Evolutionary conservation across 1,140 invertebrate genomes (phyloP).

Genomic region (fruit fly (Drosophila melanogaster)): Release_6_plus_ISO1_MT NT_033777.3:26083001-26083500

Average conservation of each 20-base stretch:
- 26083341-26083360: slow-evolving; percentile 28
- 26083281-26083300: slow-evolving; percentile 39
- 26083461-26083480: slow-evolving; percentile 34
- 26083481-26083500: slow-evolving; percentile 74
- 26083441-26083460: slow-evolving; percentile 54
- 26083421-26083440: slow-evolving; percentile 16
- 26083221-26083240: slow-evolving; percentile 31
- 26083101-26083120: slow-evolving; percentile 77
- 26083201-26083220: slow-evolving; percentile 41
- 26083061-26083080: slow-evolving; percentile 53
- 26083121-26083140: slow-evolving; percentile 43
- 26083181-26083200: slow-evolving; percentile 34
- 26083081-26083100: slow-evolving; percentile 76
- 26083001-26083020: slow-evolving; percentile 75
- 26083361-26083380: slow-evolving; percentile 43
- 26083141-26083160: background rate
- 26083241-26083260: slow-evolving; percentile 60
- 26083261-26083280: slow-evolving; percentile 33
- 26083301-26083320: slow-evolving; percentile 30
- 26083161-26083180: slow-evolving; percentile 30
- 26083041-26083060: slow-evolving; percentile 26
- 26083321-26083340: slow-evolving; percentile 10
- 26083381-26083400: slow-evolving; percentile 20
- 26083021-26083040: slow-evolving; percentile 38
- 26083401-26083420: slow-evolving; percentile 43